A percentile compares a stretch with the other conserved stretches of the same genome.
Evolutionary conservation across 1,140 invertebrate genomes (phyloP).

Genomic region (Piezodorus guildinii): DNA sequence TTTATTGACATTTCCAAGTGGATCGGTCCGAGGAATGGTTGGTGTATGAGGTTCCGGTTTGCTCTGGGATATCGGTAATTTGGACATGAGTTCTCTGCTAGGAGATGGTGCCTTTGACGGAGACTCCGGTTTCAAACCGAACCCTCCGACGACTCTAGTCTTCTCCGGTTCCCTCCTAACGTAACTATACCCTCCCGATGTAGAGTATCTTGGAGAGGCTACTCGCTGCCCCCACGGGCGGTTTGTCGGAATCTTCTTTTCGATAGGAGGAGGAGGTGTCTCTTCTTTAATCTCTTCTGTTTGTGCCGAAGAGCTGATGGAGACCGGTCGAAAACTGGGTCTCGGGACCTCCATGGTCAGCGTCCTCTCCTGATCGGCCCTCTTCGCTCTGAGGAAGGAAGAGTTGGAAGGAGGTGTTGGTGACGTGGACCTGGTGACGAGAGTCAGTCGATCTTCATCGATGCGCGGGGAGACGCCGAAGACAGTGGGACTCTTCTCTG

Average conservation of each 20-base stretch:
- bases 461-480: constrained; percentile 25
- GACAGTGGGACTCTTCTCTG: constrained; percentile 28
- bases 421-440: constrained; percentile 61
- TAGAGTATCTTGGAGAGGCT: not conserved
- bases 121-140: not conserved
- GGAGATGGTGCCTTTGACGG: not conserved
- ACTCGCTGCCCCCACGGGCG: not conserved
- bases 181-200: not conserved
- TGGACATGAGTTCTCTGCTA: not conserved
- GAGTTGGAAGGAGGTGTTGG: constrained; percentile 57
- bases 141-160: not conserved
- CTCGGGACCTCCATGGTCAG: constrained; percentile 18
- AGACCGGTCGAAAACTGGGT: constrained; percentile 20
- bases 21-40: constrained; percentile 43
- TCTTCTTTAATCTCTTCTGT: constrained; percentile 24
- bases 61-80: not conserved
- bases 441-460: constrained; percentile 36
- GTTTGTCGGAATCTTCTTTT: not conserved
- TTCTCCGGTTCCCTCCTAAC: not conserved
- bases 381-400: constrained; percentile 45
- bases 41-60: constrained; percentile 37
- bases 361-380: constrained; percentile 47
- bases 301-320: constrained; percentile 20
- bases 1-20: constrained; percentile 46
- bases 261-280: constrained; percentile 2